A percentile compares a stretch with the other conserved stretches of the same genome.
Conservation (phyloP, 2,113 vertebrate genomes). For the Rynchops niger region DNA sequence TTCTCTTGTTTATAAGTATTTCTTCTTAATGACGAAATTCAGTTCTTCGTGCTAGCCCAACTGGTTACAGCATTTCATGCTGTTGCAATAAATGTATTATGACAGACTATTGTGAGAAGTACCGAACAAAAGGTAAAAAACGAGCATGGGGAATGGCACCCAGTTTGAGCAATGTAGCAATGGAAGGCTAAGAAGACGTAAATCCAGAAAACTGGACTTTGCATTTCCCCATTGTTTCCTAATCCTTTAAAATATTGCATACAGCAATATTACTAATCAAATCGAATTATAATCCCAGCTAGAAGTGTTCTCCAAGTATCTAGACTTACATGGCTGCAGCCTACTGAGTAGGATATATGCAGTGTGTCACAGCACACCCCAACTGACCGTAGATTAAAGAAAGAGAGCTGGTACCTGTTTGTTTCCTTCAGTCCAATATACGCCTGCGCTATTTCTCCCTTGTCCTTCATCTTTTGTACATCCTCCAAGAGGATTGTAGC, state of each 20-base stretch:
- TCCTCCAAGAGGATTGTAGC: slow-evolving; percentile 87
- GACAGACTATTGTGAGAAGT: not conserved
- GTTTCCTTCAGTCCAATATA: slow-evolving; percentile 97
- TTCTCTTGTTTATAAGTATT: not conserved
- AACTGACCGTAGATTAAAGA: not conserved
- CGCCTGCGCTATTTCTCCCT: slow-evolving; percentile 93
- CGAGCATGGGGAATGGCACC: not conserved
- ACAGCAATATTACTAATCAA: not conserved
- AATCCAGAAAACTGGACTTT: not conserved
- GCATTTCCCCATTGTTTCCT: not conserved
- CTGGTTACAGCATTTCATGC: not conserved
- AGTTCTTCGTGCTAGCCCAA: not conserved
- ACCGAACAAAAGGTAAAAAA: not conserved
- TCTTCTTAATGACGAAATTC: not conserved
- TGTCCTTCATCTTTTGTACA: slow-evolving; percentile 94
- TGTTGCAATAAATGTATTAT: not conserved
- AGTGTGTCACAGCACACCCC: not conserved
- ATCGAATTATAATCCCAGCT: not conserved
- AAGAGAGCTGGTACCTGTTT: slow-evolving; percentile 82
- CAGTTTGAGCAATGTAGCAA: not conserved
- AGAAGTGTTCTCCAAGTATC: not conserved
- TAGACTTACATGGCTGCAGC: not conserved
- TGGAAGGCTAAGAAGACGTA: not conserved
- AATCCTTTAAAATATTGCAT: not conserved
- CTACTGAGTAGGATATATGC: rapidly evolving